Base-by-base conservation (phyloP, 1,140 invertebrate genomes). In the Zaprionus nigranus region DNA sequence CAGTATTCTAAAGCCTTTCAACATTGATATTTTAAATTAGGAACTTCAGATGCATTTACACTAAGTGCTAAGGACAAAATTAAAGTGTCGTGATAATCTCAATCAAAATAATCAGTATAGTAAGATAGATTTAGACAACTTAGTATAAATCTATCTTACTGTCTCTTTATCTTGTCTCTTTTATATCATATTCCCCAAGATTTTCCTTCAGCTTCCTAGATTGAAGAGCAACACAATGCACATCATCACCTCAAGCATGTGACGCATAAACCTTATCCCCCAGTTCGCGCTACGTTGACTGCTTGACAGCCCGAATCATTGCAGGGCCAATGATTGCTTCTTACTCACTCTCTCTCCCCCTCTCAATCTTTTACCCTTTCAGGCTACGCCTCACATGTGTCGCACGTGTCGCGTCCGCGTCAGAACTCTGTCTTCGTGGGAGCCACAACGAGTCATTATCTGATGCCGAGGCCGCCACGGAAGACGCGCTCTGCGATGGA, bases 361-460 rank as follows among this genome's bases (percentile, higher is more conserved):
- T 72, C 17, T 57, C 7, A 60, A 36, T 67, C 5, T 60, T 17
- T 22, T 36, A 6, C 62, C 56, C 1, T 80, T 82, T 34, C 75
- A 92, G 91, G 91, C 13, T 92, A 91, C 43, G 78, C 79, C 40
- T 79, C 90, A 15, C 83, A 90, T 51, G 73, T 79, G 15, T 87
- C 84, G 88, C 65, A 78, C 38, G 85, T 67, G 26, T 74, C 76
- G 12, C 73, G 95, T 22, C 95, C 94, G 0, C 92, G 96, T 2
- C 95, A 97, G 92, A 97, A 97, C 92, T 97, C 97, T 2, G 97
- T 97, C 5, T 97, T 98, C 92, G 96, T 97, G 1, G 96, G 96
- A 94, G 95, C 73, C 94, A 96, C 69, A 93, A 93, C 72, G 93
- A 94, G 73, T 94, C 95, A 94, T 92, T 90, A 90, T 54, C 93